A percentile compares a stretch with the other conserved stretches of the same genome.
These are phyloP conservation scores for Dermatemys mawii DNA, from an alignment of 2,113 vertebrate species.

Conservation along the genomic window DNA sequence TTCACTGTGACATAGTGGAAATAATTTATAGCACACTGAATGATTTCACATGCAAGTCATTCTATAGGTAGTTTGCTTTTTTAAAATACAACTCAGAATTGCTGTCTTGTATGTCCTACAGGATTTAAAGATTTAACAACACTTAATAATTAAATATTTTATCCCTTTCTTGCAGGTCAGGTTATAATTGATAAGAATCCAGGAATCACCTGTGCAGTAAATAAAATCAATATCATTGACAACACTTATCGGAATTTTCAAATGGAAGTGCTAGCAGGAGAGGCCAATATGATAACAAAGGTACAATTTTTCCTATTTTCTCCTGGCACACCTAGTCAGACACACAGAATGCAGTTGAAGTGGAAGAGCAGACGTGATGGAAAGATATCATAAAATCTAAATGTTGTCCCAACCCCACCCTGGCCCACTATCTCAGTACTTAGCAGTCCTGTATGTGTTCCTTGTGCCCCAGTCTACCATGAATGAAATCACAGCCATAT, in stretches of 20 bases:
- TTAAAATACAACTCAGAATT: neutral
- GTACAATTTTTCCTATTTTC: slow-evolving; percentile 64
- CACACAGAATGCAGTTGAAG: neutral
- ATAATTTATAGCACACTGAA: neutral
- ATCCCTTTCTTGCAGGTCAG: slow-evolving; percentile 81
- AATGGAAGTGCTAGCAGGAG: slow-evolving; percentile 94
- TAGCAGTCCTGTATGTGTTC: neutral
- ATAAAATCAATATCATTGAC: slow-evolving; percentile 92
- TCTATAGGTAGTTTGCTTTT: neutral
- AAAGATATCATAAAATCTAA: neutral
- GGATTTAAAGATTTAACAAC: neutral
- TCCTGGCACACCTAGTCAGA: neutral
- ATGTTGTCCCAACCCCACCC: neutral
- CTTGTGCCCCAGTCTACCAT: neutral
- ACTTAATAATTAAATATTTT: neutral
- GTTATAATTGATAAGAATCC: slow-evolving; percentile 98
- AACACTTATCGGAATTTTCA: slow-evolving; percentile 93
- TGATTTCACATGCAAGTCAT: neutral
- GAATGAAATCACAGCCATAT: neutral
- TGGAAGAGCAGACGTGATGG: neutral
- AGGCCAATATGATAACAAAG: slow-evolving; percentile 91
- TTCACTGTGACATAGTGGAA: neutral
- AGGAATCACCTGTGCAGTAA: slow-evolving; percentile 93
- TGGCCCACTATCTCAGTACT: neutral
- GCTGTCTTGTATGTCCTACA: neutral